Conservation (phyloP, 2,888 invertebrate species). For the Drosophila meridiana region DNA sequence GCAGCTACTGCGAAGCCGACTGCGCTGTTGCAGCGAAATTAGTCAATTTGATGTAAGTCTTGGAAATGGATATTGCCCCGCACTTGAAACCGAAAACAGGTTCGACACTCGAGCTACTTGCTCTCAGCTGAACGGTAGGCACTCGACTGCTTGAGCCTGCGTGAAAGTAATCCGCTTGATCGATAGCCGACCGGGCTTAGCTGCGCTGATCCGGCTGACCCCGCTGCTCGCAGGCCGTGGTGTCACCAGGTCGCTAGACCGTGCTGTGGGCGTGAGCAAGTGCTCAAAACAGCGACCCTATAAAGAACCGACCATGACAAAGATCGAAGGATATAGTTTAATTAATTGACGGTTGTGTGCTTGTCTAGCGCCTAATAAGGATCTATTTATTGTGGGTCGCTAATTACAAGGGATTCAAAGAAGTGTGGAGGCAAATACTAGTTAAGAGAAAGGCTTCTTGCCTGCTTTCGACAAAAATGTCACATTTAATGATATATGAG, state of each 20-base stretch:
- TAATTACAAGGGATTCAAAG: conserved; percentile 3
- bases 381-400: conserved; percentile 41
- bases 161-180: conserved; percentile 74
- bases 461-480: conserved; percentile 8
- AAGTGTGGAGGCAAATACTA: neutral
- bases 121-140: conserved; percentile 54
- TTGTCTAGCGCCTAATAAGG: conserved; percentile 53
- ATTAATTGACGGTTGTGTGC: conserved; percentile 62
- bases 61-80: conserved; percentile 41
- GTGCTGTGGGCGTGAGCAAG: conserved; percentile 32
- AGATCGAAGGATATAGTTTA: conserved; percentile 39
- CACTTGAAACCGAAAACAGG: conserved; percentile 68
- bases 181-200: conserved; percentile 30
- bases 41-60: conserved; percentile 80
- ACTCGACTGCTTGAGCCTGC: conserved; percentile 42
- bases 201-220: conserved; percentile 40
- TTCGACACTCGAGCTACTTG: conserved; percentile 55
- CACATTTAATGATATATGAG: neutral
- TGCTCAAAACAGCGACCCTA: conserved; percentile 31
- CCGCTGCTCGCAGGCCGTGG: conserved; percentile 46
- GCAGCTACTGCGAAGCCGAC: conserved; percentile 32
- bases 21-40: conserved; percentile 69
- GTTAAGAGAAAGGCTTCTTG: neutral
- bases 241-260: conserved; percentile 70
- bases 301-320: conserved; percentile 21